A percentile compares a stretch with the other conserved stretches of the same genome.
These are phyloP conservation scores for Caerostris darwini DNA, from an alignment of 1,140 invertebrate genomes.

Conservation along the genomic window DNA sequence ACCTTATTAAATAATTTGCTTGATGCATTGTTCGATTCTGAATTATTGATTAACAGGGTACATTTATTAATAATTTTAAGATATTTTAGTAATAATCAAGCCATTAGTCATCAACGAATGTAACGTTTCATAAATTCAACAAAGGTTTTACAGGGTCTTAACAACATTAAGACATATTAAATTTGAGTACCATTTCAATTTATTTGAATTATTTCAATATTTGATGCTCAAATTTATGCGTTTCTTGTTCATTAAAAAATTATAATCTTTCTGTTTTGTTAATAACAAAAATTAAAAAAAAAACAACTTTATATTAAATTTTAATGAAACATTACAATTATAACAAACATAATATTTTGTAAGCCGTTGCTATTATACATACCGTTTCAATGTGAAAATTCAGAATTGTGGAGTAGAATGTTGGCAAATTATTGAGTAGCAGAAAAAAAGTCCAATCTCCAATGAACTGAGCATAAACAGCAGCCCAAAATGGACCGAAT, in stretches of 20 bases:
- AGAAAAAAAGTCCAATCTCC: slow-evolving; percentile 98
- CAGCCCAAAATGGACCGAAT: slow-evolving; percentile 94
- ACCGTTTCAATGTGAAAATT: slow-evolving; percentile 93
- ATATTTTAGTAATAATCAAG: too few relatives aligned
- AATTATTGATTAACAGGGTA: too few relatives aligned
- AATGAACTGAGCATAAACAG: slow-evolving; percentile 92
- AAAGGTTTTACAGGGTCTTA: too few relatives aligned
- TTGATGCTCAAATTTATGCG: too few relatives aligned
- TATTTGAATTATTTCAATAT: too few relatives aligned
- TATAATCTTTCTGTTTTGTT: background rate
- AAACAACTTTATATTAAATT: background rate
- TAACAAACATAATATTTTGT: background rate
- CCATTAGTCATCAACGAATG: too few relatives aligned
- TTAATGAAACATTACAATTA: background rate
- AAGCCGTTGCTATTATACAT: slow-evolving; percentile 79
- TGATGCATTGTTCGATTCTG: too few relatives aligned
- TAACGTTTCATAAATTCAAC: too few relatives aligned
- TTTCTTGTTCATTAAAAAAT: background rate
- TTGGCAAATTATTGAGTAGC: slow-evolving; percentile 95
- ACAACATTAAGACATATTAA: too few relatives aligned
- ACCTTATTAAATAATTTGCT: too few relatives aligned
- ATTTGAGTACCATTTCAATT: too few relatives aligned
- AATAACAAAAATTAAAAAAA: background rate
- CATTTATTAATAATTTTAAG: too few relatives aligned
- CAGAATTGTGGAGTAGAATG: slow-evolving; percentile 95